Base-by-base conservation (phyloP, 2,888 invertebrate species). In the Agrilus mali region DNA sequence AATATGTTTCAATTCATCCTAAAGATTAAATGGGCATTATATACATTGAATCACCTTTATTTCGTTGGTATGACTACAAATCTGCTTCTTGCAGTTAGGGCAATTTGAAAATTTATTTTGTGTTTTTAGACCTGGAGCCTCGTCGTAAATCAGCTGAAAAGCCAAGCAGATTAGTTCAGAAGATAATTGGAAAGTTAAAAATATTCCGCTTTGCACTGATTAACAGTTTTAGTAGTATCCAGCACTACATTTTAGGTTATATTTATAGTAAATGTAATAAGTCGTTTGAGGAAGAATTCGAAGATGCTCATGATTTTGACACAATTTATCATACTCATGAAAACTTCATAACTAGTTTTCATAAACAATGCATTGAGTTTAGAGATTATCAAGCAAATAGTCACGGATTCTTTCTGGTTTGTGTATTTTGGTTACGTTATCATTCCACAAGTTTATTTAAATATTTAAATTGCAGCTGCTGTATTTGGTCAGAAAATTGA, bases 21-120 rank as follows among this genome's bases (percentile, higher is more conserved):
- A 49, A 61, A 59, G 42, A 47, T 66, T 2, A 66, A 67, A 49
- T 66, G 67, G 66, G 64, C 61, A 2, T 42, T 66, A 15, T 59
- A 63, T 40, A 61, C 61, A 2, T 48, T 65, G 20, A 65, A 63
- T 49, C 57, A 58, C 43, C 46, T 66, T 27, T 50, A 47, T 27
- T 63, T 64, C 45, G 51, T 51, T 44, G 64, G 65, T 65, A 49
- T 44, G 47, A n/a, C n/a, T n/a, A n/a, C n/a, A n/a, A n/a, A n/a
- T n/a, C n/a, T n/a, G n/a, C n/a, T n/a, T 20, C 20, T 20, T 20
- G 27, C 2, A 10, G 27, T 27, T 27, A 27, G n/a, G n/a, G n/a
- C 10, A 10, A 10, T 27, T 36, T 14, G 38, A 22, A 34, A 44
- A 38, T 38, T 27, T 4, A 20, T 38, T n/a, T 15, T 16, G 7